Evolutionary conservation across 2,113 vertebrate genomes (phyloP).

Genomic region (Salvelinus fontinalis): DNA sequence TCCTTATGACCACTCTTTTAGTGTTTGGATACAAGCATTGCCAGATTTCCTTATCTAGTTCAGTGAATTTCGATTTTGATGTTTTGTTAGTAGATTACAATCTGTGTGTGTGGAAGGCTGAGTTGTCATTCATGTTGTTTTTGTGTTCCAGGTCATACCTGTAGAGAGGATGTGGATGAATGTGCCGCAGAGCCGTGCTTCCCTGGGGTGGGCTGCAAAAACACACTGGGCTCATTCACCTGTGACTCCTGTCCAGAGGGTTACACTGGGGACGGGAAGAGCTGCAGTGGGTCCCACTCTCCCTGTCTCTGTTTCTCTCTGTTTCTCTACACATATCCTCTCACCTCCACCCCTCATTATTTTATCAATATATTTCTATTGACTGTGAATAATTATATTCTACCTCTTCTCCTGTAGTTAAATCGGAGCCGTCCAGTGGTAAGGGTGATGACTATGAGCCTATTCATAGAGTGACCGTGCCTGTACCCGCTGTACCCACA

Average conservation of each 20-base stretch:
- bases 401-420: constrained; percentile 16
- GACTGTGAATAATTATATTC: neutral
- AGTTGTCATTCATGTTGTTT: neutral
- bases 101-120: neutral
- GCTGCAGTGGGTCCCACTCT: constrained; percentile 61
- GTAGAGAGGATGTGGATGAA: constrained; percentile 85
- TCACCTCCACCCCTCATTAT: too few species aligned
- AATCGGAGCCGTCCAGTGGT: constrained; percentile 11
- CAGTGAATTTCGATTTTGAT: neutral
- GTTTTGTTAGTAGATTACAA: neutral
- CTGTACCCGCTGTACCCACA: neutral
- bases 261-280: constrained; percentile 77
- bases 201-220: constrained; percentile 77
- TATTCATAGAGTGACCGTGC: neutral
- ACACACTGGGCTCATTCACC: constrained; percentile 81
- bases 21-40: too few species aligned
- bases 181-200: constrained; percentile 81
- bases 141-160: constrained; percentile 76
- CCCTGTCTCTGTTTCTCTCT: neutral
- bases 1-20: too few species aligned
- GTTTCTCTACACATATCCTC: too few species aligned
- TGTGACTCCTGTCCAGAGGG: constrained; percentile 82
- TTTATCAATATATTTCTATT: too few species aligned
- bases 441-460: constrained; percentile 4
- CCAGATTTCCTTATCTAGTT: neutral